phyloP scores from a whole-genome alignment of 92 coral and sea anemone species.

The Bergia puertoricense region DNA sequence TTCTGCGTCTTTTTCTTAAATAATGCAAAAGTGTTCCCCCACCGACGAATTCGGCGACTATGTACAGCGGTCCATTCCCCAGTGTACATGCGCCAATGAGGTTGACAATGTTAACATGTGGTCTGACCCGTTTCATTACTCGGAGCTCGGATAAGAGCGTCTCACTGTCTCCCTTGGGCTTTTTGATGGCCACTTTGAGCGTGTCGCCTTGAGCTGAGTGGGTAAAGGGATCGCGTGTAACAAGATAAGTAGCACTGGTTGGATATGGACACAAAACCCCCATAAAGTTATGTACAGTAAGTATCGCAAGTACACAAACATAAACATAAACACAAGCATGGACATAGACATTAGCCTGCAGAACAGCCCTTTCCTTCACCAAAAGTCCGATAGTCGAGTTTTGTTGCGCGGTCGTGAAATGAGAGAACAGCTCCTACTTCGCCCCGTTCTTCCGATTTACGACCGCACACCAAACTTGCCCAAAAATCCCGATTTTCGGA shows the following conservation, averaged over 20 bases:
- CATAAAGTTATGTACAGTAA: neutral
- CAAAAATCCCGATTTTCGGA: too few species aligned
- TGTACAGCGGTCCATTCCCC: constrained; percentile 21
- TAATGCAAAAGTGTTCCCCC: constrained; percentile 7
- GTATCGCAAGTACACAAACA: neutral
- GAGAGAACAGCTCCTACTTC: too few species aligned
- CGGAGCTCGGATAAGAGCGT: constrained; percentile 20
- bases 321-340: too few species aligned
- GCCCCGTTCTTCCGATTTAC: too few species aligned
- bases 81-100: constrained; percentile 26
- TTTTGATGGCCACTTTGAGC: constrained; percentile 8
- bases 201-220: constrained; percentile 6
- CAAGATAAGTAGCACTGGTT: neutral
- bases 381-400: too few species aligned
- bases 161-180: constrained; percentile 15
- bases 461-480: too few species aligned
- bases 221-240: neutral
- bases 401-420: too few species aligned
- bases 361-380: too few species aligned
- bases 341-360: neutral
- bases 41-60: constrained; percentile 24
- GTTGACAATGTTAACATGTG: constrained; percentile 13
- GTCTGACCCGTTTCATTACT: neutral
- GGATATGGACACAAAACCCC: neutral
- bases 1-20: constrained; percentile 9